Evolutionary conservation across 1,140 invertebrate genomes (phyloP), one percentile per base, ranked within the genome.

Genomic region (Euwallacea fornicatus): DNA sequence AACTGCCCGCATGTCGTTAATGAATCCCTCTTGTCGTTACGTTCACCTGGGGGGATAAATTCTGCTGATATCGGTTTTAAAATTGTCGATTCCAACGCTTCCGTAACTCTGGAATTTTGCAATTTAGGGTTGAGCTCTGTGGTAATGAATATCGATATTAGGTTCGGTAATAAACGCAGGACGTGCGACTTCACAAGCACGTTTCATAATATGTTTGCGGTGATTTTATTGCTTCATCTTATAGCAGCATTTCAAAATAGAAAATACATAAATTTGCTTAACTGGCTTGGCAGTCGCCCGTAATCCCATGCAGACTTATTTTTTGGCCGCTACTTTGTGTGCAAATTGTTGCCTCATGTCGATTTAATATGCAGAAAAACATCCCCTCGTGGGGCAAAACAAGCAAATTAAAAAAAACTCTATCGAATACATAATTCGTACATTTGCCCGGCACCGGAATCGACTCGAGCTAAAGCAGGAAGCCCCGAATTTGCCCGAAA

Each of bases 1-100:
- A 16, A 61, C 7, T 11, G 42, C 63, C 63, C 63, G 63, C 63
- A 65, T 65, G 41, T 65, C 43, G 63, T 65, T 65, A 65, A 65
- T 65, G 63, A 65, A 65, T 65, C 50, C 60, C 60, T 42, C 60
- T 43, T 33, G 21, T 65, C 63, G 13, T 55, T 65, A 50, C 50
- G 42, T 65, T 65, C 46, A 53, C 43, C 63, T 65, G 63, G 63
- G 63, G 63, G 63, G 44, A 50, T 50, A 50, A 33, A 61, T 61
- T 21, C 42, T 61, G 59, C 59, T 61, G 59, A 61, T 61, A 61
- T 61, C 59, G 42, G 33, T 61, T 61, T 61, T 61, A 21, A 61
- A 61, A 41, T 50, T 50, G 46, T 50, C 46, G 9, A 10, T 50
- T 11, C 46, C 46, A 6, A 50, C 21, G 21, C 21, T 33, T 33